phyloP scores from a whole-genome alignment of 2,888 invertebrate species.

The Spodoptera exigua region DNA sequence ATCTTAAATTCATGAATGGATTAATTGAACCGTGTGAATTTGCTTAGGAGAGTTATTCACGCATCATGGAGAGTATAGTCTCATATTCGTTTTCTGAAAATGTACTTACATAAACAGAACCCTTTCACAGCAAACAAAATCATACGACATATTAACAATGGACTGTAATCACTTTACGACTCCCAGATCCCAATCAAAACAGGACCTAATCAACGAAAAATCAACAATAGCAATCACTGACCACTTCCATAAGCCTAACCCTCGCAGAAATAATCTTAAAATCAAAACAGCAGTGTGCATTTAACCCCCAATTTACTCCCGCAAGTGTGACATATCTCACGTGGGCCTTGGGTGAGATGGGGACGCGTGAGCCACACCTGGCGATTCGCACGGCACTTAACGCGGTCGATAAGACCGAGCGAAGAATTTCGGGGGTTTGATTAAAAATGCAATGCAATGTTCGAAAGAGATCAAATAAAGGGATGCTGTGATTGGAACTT shows the following conservation, averaged over 20 bases:
- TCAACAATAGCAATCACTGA: constrained; percentile 53
- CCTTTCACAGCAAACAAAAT: constrained; percentile 4
- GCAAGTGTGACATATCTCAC: constrained; percentile 65
- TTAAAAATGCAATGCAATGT: constrained; percentile 36
- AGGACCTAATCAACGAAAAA: constrained; percentile 23
- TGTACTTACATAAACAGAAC: too few relatives aligned
- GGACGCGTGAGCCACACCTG: constrained; percentile 63
- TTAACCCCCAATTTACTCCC: constrained; percentile 67
- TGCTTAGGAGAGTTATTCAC: too few relatives aligned
- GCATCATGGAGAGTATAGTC: too few relatives aligned
- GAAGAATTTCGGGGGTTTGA: constrained; percentile 48
- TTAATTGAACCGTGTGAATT: too few relatives aligned
- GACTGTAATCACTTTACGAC: constrained; percentile 9
- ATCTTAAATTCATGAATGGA: too few relatives aligned
- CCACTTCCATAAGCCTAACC: constrained; percentile 26
- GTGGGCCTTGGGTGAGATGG: constrained; percentile 50
- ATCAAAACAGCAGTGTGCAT: constrained; percentile 61
- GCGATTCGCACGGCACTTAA: constrained; percentile 71
- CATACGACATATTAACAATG: constrained; percentile 8
- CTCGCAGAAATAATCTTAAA: constrained; percentile 49
- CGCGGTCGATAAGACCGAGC: constrained; percentile 51
- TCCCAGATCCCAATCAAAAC: constrained; percentile 36
- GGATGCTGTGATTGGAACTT: background rate
- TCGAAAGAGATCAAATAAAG: background rate
- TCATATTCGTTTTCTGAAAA: too few relatives aligned